phyloP scores from a whole-genome alignment of 37 sponge, comb jelly and placozoan genomes.

The Bolinopsis microptera region DNA sequence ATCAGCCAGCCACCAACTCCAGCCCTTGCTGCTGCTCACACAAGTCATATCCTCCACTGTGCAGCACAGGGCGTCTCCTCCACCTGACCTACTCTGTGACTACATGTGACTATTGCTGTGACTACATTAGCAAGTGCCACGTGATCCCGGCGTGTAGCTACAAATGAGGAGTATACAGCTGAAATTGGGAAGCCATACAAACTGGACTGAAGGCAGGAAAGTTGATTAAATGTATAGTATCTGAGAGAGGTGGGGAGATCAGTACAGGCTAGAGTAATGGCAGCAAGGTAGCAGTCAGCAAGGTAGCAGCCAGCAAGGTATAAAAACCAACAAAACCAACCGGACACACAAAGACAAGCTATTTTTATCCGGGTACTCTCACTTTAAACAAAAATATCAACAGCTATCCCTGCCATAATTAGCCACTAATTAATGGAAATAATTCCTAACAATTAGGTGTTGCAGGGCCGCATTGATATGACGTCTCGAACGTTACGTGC shows the following conservation, averaged over 20 bases:
- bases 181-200: neutral
- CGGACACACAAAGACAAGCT: neutral
- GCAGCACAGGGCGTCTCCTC: neutral
- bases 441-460: neutral
- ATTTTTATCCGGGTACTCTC: neutral
- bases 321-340: too few species aligned
- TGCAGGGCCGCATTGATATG: neutral
- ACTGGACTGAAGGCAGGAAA: neutral
- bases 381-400: neutral
- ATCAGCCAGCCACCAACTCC: too few species aligned
- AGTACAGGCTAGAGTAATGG: neutral
- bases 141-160: neutral
- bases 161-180: neutral
- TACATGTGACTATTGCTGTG: neutral
- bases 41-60: neutral
- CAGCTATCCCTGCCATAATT: neutral
- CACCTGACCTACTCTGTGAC: neutral
- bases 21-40: neutral
- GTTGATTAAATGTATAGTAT: neutral
- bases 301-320: too few species aligned
- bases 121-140: neutral
- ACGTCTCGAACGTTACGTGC: neutral
- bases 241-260: neutral
- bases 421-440: neutral
- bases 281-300: too few species aligned